phyloP scores from a whole-genome alignment of 2,888 invertebrate species.

The Calameuta pallipes region DNA sequence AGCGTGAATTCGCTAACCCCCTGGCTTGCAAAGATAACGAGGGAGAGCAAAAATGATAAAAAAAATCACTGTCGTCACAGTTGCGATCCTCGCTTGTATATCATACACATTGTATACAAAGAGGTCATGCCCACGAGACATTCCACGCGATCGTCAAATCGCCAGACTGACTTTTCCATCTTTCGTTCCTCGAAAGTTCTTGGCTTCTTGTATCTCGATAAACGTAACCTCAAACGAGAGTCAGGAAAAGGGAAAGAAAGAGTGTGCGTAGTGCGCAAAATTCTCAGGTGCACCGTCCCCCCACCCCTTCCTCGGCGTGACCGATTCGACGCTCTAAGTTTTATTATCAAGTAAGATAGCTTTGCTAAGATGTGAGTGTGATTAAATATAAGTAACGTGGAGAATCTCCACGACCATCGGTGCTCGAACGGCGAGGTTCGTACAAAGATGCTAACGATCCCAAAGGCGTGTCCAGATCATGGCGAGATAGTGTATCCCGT shows the following conservation, averaged over 20 bases:
- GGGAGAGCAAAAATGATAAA: background rate
- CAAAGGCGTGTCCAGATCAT: background rate
- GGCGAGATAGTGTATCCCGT: background rate
- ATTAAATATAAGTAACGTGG: conserved; percentile 9
- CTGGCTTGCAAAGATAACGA: background rate
- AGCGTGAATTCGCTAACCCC: background rate
- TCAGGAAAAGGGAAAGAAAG: background rate
- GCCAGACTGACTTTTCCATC: background rate
- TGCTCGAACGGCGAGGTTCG: background rate
- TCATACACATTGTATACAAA: background rate
- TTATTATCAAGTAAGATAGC: conserved; percentile 13
- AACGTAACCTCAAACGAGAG: background rate
- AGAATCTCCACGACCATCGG: background rate
- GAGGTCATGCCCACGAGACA: background rate
- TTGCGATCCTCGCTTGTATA: background rate
- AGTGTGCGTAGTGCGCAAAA: background rate
- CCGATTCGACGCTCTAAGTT: background rate
- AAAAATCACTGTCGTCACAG: background rate
- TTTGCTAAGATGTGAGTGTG: conserved; percentile 22
- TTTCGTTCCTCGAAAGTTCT: background rate
- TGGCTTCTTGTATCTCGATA: background rate
- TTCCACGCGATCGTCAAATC: background rate
- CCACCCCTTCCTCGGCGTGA: background rate
- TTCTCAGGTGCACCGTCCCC: background rate
- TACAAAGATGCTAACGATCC: background rate